Percentiles rank a stretch among this genome's conserved stretches.
These are phyloP conservation scores for Arctopsyche grandis DNA, from an alignment of 1,140 invertebrate species.

Conservation along the genomic window DNA sequence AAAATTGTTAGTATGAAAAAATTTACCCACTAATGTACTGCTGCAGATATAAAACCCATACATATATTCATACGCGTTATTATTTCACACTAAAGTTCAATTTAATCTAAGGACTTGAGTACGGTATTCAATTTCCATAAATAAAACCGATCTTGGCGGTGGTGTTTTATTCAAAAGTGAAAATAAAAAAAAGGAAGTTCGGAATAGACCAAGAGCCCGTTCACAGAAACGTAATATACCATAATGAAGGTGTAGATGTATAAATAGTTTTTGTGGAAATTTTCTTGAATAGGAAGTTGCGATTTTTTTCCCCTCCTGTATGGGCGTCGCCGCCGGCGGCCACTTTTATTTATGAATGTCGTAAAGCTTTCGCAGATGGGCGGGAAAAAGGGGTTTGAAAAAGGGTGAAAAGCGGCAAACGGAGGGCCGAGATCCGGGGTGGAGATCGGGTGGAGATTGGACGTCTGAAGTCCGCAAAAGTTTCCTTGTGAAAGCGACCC, in stretches of 20 bases:
- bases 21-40: no score
- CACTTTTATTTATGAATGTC: constrained; percentile 47
- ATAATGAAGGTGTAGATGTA: constrained; percentile 20
- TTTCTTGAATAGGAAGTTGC: constrained; percentile 44
- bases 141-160: no score
- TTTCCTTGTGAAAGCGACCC: not conserved
- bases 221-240: not conserved
- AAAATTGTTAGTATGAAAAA: no score
- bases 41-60: no score
- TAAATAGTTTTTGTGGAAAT: constrained; percentile 30
- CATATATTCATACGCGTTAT: no score
- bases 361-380: constrained; percentile 47
- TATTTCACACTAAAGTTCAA: no score
- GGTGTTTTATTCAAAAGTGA: no score
- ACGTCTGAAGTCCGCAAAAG: constrained; percentile 30
- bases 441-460: constrained; percentile 22
- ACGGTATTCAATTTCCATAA: no score
- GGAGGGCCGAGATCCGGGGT: not conserved
- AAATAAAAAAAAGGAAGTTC: not conserved
- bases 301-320: constrained; percentile 30
- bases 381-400: constrained; percentile 12
- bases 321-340: constrained; percentile 40
- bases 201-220: constrained; percentile 10
- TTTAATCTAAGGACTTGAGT: no score
- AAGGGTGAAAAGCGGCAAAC: not conserved